phyloP scores from a whole-genome alignment of 2,888 invertebrate genomes.

The Blomia tropicalis region DNA sequence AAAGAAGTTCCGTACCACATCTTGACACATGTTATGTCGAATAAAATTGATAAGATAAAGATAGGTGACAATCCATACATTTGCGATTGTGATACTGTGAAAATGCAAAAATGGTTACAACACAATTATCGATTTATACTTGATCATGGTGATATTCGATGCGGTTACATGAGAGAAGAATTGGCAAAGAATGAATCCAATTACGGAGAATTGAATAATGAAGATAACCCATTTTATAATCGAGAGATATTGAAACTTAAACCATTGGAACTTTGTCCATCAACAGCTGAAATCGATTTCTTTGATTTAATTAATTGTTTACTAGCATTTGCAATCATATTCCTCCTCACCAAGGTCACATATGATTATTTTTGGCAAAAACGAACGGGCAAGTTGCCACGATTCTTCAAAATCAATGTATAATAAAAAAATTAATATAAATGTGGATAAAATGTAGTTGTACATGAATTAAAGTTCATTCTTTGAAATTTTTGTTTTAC shows the following conservation, averaged over 20 bases:
- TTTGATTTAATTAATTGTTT: constrained; percentile 29
- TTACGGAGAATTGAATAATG: constrained; percentile 1
- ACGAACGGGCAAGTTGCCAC: constrained; percentile 30
- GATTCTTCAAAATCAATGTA: constrained; percentile 29
- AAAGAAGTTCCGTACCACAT: constrained; percentile 29
- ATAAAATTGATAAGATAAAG: constrained; percentile 27
- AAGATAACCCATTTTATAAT: constrained; percentile 16
- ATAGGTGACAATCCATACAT: constrained; percentile 30
- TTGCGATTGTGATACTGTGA: constrained; percentile 31
- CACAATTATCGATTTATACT: constrained; percentile 27
- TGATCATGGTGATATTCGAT: constrained; percentile 28
- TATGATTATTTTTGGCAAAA: constrained; percentile 30
- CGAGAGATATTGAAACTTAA: constrained; percentile 26
- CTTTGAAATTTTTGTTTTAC: too few relatives aligned
- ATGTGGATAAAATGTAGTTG: too few relatives aligned
- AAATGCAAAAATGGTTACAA: constrained; percentile 28
- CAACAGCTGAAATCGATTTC: constrained; percentile 24
- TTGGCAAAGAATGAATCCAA: not conserved
- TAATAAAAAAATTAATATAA: not conserved
- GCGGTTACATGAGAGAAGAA: constrained; percentile 24
- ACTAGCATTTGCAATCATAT: constrained; percentile 26
- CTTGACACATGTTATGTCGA: constrained; percentile 26
- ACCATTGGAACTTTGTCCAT: constrained; percentile 29
- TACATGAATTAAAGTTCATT: too few relatives aligned
- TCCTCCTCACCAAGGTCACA: constrained; percentile 28